phyloP scores from a whole-genome alignment of 64 coral and sea anemone species.

The Pocillopora damicornis region DNA sequence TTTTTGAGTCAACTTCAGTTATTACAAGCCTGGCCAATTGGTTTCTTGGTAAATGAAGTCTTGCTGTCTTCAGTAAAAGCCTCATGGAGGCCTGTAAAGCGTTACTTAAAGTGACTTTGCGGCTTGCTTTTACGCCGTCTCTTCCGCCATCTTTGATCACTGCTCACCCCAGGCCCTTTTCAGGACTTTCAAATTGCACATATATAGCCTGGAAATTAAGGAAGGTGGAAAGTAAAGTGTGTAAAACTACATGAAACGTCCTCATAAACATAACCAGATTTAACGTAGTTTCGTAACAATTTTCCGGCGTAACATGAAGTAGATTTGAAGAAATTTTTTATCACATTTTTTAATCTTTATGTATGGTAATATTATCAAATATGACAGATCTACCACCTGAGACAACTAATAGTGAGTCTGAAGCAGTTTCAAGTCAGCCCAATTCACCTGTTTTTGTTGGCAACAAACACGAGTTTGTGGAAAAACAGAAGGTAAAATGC shows the following conservation, averaged over 20 bases:
- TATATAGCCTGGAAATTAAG: not conserved
- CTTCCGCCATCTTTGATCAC: not conserved
- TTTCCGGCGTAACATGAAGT: no score
- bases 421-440: not conserved
- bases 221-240: not conserved
- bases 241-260: no score
- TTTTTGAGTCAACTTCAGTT: not conserved
- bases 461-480: conserved; percentile 19
- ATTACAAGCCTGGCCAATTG: not conserved
- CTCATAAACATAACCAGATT: no score
- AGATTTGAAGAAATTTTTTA: no score
- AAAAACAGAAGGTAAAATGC: conserved; percentile 36
- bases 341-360: not conserved
- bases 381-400: not conserved
- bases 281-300: no score
- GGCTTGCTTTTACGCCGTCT: not conserved
- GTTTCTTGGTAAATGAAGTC: not conserved
- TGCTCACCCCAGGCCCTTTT: not conserved
- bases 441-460: conserved; percentile 21
- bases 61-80: not conserved
- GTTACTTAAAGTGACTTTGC: no score
- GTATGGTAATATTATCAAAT: not conserved
- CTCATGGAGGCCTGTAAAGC: not conserved
- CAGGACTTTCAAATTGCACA: not conserved
- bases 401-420: not conserved